A percentile compares a stretch with the other conserved stretches of the same genome.
phyloP scores from a whole-genome alignment of 2,888 invertebrate species.

The Parascotia fuliginaria region DNA sequence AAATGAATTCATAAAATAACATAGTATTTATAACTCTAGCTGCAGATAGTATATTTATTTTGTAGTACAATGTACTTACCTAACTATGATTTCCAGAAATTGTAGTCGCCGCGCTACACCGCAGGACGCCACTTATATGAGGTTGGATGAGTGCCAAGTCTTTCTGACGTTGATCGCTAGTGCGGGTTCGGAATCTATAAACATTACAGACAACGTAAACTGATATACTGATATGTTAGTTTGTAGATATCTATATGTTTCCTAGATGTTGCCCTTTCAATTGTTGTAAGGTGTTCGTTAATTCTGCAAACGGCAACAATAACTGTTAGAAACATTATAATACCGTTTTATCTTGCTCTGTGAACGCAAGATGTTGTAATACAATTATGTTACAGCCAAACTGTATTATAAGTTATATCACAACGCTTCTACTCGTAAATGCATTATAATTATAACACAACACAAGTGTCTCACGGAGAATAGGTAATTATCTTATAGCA shows the following conservation, averaged over 20 bases:
- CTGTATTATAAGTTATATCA: background rate
- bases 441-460: no score
- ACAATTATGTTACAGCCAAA: background rate
- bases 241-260: background rate
- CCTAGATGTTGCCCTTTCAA: constrained; percentile 21
- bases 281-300: constrained; percentile 10
- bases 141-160: constrained; percentile 57
- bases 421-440: no score
- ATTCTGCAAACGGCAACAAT: background rate
- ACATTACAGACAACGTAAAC: constrained; percentile 21
- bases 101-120: no score
- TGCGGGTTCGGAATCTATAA: constrained; percentile 31
- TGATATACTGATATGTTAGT: constrained; percentile 12
- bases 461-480: no score
- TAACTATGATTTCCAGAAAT: no score
- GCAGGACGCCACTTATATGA: constrained; percentile 48
- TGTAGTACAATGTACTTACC: constrained; percentile 41
- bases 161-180: constrained; percentile 48
- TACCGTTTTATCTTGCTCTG: background rate
- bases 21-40: no score
- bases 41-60: constrained; percentile 49
- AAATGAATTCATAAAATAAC: no score
- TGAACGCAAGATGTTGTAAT: background rate
- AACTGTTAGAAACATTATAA: constrained; percentile 1
- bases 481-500: background rate